A percentile compares a stretch with the other conserved stretches of the same genome.
These are phyloP conservation scores for Aphidoletes aphidimyza DNA, from an alignment of 2,888 invertebrate species.

Conservation along the genomic window DNA sequence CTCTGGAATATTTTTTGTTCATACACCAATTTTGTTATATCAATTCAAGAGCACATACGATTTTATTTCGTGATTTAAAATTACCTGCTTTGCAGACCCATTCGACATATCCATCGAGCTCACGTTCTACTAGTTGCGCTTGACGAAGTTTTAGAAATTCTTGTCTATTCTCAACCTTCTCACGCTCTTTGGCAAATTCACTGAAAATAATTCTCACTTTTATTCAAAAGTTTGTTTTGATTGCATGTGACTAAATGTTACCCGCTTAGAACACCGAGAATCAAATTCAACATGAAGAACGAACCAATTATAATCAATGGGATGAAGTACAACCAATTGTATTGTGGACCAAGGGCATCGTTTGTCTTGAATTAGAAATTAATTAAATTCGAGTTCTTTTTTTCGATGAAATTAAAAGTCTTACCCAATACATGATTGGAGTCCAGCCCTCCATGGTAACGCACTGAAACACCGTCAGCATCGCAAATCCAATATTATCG, in stretches of 20 bases:
- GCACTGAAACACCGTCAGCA: slow-evolving; percentile 99
- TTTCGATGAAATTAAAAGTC: slow-evolving; percentile 58
- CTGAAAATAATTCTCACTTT: slow-evolving; percentile 69
- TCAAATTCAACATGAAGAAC: slow-evolving; percentile 99
- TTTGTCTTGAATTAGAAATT: slow-evolving; percentile 82
- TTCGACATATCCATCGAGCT: slow-evolving; percentile 99
- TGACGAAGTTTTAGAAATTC: slow-evolving; percentile 98
- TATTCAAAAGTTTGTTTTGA: neutral
- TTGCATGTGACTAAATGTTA: neutral
- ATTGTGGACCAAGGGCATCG: slow-evolving; percentile 97
- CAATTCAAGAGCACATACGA: neutral
- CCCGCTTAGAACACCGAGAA: slow-evolving; percentile 79
- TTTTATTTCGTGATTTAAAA: neutral
- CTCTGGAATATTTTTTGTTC: slow-evolving; percentile 75
- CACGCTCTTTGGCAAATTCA: slow-evolving; percentile 99
- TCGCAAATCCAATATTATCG: slow-evolving; percentile 99
- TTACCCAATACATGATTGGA: slow-evolving; percentile 99
- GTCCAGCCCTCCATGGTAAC: slow-evolving; percentile 99
- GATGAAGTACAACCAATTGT: slow-evolving; percentile 99
- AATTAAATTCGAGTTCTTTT: neutral
- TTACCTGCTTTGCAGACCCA: slow-evolving; percentile 99
- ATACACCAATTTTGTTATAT: slow-evolving; percentile 59
- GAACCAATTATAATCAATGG: slow-evolving; percentile 99
- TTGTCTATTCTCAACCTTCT: slow-evolving; percentile 99
- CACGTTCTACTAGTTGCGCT: slow-evolving; percentile 97